Evolutionary conservation across 2,113 vertebrate species (phyloP), one percentile per base, ranked within the genome.

Genomic region (Anhinga anhinga): DNA sequence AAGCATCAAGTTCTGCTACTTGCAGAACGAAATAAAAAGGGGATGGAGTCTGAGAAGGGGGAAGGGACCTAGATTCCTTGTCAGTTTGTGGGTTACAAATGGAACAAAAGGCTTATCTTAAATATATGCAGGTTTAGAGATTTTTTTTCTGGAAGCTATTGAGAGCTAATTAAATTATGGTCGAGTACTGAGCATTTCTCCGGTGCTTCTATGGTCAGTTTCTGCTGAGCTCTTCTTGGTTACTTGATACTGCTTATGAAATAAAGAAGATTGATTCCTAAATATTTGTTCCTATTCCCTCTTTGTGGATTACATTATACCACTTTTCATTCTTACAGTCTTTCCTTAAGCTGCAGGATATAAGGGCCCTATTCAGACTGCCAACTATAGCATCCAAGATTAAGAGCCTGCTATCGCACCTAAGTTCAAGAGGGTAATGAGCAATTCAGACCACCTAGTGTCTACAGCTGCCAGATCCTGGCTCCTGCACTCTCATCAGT

Each of bases 61-160:
- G 86, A 91, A 94, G 86, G 93, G 90, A 82, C 81, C 63, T 77
- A 93, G 89, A 96, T 87, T 92, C 82, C 88, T 69, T 97, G 95
- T 97, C 92, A 95, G 61, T 81, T 93, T 90, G 77, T 50, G 96
- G 66, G 81, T 97, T 98, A 97, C 70, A 97, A 94, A 94, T 94
- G 96, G 66, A 96, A 97, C 89, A 70, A 85, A 95, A 95, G 82
- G 80, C 56, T 97, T 91, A 95, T 82, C 96, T 97, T 94, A 98
- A 97, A 90, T 94, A 59, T 94, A 81, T 88, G 42, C 82, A 95
- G 95, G 67, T 94, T 97, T 72, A 67, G 72, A 90, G 36, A 52
- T 36, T 73, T 95, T 83, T 83, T 94, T 93, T 65, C 93, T 96
- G 70, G 87, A 94, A 86, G 92, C 47, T 82, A 97, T 95, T 95